phyloP scores from a whole-genome alignment of 2,888 invertebrate species.

The Phortica okadai region DNA sequence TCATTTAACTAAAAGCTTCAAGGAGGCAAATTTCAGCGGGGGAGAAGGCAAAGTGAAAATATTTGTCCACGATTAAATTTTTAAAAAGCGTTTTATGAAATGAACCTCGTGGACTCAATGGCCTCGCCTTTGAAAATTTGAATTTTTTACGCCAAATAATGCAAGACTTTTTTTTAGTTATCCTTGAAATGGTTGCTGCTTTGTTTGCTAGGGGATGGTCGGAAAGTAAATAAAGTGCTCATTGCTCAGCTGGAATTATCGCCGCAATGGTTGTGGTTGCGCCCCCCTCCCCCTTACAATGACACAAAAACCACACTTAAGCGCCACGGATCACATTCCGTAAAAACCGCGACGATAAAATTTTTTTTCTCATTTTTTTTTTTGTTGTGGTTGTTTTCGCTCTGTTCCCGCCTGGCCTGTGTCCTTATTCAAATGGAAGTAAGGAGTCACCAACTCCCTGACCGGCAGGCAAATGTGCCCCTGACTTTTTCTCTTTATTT shows the following conservation, averaged over 20 bases:
- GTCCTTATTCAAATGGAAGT: conserved; percentile 68
- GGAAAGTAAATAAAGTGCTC: conserved; percentile 56
- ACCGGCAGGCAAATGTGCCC: neutral
- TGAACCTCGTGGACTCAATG: conserved; percentile 57
- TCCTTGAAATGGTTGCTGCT: conserved; percentile 15
- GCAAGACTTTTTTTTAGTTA: neutral
- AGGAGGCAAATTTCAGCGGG: conserved; percentile 31
- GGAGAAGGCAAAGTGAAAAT: conserved; percentile 63
- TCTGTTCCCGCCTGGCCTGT: conserved; percentile 44
- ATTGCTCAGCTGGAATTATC: conserved; percentile 40
- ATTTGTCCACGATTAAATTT: conserved; percentile 73
- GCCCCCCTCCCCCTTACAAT: conserved; percentile 55
- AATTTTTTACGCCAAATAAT: conserved; percentile 61
- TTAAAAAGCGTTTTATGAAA: conserved; percentile 66
- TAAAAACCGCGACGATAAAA: conserved; percentile 72
- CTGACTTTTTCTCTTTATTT: neutral
- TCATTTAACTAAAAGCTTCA: conserved; percentile 73
- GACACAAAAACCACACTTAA: conserved; percentile 74
- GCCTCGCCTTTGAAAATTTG: conserved; percentile 71
- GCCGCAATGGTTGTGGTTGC: conserved; percentile 14
- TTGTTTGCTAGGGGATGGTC: conserved; percentile 43
- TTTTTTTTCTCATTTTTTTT: conserved; percentile 58
- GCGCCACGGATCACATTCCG: conserved; percentile 73
- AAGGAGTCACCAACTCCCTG: conserved; percentile 33
- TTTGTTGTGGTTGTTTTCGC: conserved; percentile 28